phyloP scores from a whole-genome alignment of 2,797 vertebrate genomes.

The Ciconia nigra region DNA sequence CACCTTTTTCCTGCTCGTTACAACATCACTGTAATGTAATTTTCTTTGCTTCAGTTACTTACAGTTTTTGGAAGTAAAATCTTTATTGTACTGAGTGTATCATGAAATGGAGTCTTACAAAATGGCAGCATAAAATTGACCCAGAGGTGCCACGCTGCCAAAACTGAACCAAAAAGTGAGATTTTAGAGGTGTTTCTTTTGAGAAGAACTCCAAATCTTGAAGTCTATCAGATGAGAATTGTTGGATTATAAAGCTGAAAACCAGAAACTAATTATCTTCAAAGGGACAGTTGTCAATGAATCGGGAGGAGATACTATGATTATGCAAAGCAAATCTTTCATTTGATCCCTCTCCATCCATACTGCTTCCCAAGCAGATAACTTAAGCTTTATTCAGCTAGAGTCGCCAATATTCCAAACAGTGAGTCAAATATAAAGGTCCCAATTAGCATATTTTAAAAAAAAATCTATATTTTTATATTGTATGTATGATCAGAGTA shows the following conservation, averaged over 20 bases:
- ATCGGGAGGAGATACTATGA: background rate
- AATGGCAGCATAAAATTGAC: background rate
- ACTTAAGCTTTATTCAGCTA: background rate
- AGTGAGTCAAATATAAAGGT: background rate
- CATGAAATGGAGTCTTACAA: background rate
- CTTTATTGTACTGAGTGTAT: background rate
- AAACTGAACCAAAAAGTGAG: background rate
- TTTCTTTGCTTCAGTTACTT: background rate
- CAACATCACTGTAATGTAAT: background rate
- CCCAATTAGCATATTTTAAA: background rate
- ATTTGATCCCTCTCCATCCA: background rate
- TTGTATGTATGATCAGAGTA: background rate
- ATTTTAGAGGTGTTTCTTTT: background rate
- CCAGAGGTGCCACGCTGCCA: accelerated
- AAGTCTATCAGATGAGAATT: background rate
- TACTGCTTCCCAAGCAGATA: background rate
- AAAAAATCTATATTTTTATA: background rate
- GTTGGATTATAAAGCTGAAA: background rate
- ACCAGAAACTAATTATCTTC: conserved; percentile 7
- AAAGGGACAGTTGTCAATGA: background rate
- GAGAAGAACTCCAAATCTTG: background rate
- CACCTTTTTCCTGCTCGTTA: background rate
- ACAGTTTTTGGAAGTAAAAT: background rate
- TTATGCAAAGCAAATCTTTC: background rate
- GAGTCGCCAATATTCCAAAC: background rate